Conservation (phyloP, 2,113 vertebrate genomes). For the Mormyrus iriodes region DNA sequence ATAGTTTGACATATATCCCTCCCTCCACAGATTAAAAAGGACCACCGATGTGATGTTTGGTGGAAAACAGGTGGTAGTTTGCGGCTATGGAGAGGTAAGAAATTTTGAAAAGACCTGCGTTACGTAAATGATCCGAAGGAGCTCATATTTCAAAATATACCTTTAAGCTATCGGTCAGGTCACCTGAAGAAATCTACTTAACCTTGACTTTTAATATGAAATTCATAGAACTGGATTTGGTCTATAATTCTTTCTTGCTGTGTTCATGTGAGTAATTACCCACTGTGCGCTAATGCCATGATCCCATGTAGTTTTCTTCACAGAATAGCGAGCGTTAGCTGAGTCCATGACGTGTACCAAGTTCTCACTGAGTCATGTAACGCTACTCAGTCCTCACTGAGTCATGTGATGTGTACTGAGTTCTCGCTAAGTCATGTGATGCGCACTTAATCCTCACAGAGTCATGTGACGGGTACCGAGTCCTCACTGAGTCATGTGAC, state of each 20-base stretch:
- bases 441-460: neutral
- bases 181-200: neutral
- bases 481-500: neutral
- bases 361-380: neutral
- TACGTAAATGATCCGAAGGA: neutral
- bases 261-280: neutral
- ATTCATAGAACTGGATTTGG: neutral
- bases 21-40: slow-evolving; percentile 78
- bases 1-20: slow-evolving; percentile 25
- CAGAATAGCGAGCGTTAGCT: no score
- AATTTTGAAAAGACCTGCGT: neutral
- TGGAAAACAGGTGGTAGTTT: slow-evolving; percentile 96
- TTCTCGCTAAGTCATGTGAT: neutral
- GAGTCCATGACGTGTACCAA: neutral
- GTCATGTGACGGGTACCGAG: neutral
- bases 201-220: neutral
- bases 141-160: neutral
- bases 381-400: neutral
- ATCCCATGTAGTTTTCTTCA: neutral
- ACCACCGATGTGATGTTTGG: slow-evolving; percentile 99
- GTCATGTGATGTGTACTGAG: neutral
- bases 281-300: neutral
- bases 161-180: neutral
- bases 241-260: neutral
- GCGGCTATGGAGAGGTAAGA: slow-evolving; percentile 95